Evolutionary conservation across 2,113 vertebrate species (phyloP), one percentile per base, ranked within the genome.

Genomic region (Ailuropoda melanoleuca): DNA sequence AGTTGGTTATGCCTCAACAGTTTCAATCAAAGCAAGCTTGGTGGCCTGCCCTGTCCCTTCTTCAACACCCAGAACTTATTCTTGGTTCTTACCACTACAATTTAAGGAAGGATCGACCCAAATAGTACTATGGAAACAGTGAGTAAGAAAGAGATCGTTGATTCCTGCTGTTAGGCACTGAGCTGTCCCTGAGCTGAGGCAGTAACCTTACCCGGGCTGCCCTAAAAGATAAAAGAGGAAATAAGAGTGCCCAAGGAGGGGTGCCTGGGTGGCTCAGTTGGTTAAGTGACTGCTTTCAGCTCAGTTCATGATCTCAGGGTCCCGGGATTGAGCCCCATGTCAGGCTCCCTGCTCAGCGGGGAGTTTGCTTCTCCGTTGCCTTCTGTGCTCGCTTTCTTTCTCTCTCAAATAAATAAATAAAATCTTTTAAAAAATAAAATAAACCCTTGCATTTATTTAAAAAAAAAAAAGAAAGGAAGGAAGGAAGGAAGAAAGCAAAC

Each of bases 401-500:
- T 68, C 34, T n/a, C 66, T 68, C 66, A 56, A 66, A 66, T 34
- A 37, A 68, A 68, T 68, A n/a, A 68, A n/a, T 4, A 60, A 26
- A 11, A 29, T 21, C 18, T 68, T 68, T 19, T n/a, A 18, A 19
- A 68, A 68, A n/a, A 68, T 17, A 68, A 68, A 68, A 68, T 1
- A 68, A 37, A 34, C 31, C 31, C 14, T 34, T 6, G 34, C 34
- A 66, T 66, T 66, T 66, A 66, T 34, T 17, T 17, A 17, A 68
- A 68, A n/a, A n/a, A n/a, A 17, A 55, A 55, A 55, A 56, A 56
- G 21, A 56, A 56, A 6, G 34, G 31, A 66, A 13, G 15, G 29
- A 64, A 12, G 31, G 12, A 12, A 64, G 12, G 31, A 94, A 90
- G 78, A 95, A 96, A 82, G 82, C 39, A 95, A 90, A 93, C 29